phyloP scores from a whole-genome alignment of 2,797 vertebrate genomes.

The Rhinoraja longicauda region DNA sequence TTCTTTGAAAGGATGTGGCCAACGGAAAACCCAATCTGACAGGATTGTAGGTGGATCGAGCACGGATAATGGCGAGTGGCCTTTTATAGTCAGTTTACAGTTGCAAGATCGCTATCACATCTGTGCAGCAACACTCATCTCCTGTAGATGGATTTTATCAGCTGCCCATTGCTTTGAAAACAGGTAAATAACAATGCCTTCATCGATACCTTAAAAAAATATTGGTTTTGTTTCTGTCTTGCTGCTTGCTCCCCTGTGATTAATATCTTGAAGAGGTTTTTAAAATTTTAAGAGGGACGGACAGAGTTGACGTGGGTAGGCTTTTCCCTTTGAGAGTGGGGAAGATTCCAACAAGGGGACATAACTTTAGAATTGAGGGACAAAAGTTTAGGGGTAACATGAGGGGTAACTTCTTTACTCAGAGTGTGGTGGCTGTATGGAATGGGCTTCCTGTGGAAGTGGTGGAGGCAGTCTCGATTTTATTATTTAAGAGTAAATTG shows the following conservation, averaged over 20 bases:
- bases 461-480: no score
- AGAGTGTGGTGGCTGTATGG: no score
- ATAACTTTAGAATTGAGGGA: no score
- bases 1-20: conserved; percentile 4
- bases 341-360: no score
- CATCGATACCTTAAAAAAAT: not conserved
- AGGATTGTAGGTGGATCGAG: not conserved
- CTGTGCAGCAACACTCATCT: conserved; percentile 21
- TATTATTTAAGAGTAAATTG: no score
- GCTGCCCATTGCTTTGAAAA: conserved; percentile 9
- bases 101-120: not conserved
- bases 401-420: no score
- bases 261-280: not conserved
- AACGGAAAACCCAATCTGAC: not conserved
- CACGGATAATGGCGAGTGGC: not conserved
- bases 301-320: no score
- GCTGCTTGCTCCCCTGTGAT: not conserved
- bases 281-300: no score
- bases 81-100: conserved; percentile 15
- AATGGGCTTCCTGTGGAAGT: no score
- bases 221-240: not conserved
- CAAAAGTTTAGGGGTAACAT: no score
- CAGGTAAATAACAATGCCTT: not conserved
- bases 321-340: no score
- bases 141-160: conserved; percentile 25